Conservation (phyloP, 2,113 vertebrate genomes). For the Butastur rufipennis region DNA sequence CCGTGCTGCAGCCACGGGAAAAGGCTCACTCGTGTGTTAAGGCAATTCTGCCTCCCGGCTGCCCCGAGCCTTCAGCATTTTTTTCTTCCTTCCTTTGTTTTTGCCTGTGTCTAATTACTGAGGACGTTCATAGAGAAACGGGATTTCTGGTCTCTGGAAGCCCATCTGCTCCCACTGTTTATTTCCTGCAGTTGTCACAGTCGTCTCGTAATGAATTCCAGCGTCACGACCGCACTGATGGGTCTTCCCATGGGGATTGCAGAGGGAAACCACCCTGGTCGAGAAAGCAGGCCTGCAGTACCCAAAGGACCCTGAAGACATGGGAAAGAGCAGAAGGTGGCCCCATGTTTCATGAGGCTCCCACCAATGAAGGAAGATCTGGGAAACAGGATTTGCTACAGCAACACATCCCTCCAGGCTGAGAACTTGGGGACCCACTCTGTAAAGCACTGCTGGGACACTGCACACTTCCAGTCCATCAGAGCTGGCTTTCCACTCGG, state of each 20-base stretch:
- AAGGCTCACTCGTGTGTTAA: neutral
- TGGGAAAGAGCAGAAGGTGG: neutral
- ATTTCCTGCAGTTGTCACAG: constrained; percentile 30
- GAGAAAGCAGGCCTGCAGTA: neutral
- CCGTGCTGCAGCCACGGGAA: neutral
- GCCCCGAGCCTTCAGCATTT: neutral
- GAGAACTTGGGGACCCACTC: neutral
- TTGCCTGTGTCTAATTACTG: neutral
- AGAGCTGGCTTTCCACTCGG: neutral
- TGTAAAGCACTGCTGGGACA: neutral
- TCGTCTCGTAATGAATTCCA: neutral
- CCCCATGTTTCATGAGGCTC: neutral
- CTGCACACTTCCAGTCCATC: neutral
- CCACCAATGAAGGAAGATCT: neutral
- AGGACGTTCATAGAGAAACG: neutral
- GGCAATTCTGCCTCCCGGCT: neutral
- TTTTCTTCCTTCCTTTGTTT: constrained; percentile 1
- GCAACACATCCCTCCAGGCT: neutral
- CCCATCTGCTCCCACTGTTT: constrained; percentile 40
- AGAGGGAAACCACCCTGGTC: neutral
- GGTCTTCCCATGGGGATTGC: neutral
- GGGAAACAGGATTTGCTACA: neutral
- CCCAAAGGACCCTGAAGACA: neutral
- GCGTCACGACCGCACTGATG: neutral
- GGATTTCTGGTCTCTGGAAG: constrained; percentile 27